Percentiles rank a stretch among this genome's conserved stretches.
These are phyloP conservation scores for Frankliniella intonsa DNA, from an alignment of 2,888 invertebrate species.

Conservation along the genomic window DNA sequence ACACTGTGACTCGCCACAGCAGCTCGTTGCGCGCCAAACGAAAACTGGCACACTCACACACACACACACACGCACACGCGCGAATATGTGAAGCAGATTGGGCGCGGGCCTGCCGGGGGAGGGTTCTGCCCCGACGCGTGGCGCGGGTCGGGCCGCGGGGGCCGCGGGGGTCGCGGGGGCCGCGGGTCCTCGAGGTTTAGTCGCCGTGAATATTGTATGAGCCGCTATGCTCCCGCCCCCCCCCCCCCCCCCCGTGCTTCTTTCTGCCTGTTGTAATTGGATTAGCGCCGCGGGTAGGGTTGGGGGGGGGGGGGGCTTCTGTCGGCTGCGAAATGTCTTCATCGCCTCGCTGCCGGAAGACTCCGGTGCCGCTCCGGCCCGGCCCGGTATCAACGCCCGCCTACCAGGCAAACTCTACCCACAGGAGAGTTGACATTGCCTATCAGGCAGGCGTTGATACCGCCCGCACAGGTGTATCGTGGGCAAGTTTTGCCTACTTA, in stretches of 20 bases:
- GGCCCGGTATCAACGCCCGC: too few species aligned
- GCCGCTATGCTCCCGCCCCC: neutral
- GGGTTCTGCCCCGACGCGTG: neutral
- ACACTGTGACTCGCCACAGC: too few species aligned
- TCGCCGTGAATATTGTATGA: slow-evolving; percentile 16
- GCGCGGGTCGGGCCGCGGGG: neutral
- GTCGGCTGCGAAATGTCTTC: neutral
- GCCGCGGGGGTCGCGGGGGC: neutral
- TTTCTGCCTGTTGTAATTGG: neutral
- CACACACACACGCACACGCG: neutral
- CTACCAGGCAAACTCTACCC: too few species aligned
- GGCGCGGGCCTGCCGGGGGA: too few species aligned
- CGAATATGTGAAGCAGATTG: neutral
- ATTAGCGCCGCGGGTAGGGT: neutral
- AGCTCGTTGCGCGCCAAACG: too few species aligned
- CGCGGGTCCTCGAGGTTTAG: neutral
- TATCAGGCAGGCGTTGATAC: too few species aligned
- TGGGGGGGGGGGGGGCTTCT: neutral
- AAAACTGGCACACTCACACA: neutral
- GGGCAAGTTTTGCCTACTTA: too few species aligned
- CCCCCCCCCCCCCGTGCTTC: neutral
- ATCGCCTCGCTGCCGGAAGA: too few species aligned
- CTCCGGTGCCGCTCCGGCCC: too few species aligned
- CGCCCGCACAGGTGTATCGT: too few species aligned
- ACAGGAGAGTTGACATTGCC: too few species aligned